phyloP scores from a whole-genome alignment of 2,113 vertebrate genomes.

The Mola mola region DNA sequence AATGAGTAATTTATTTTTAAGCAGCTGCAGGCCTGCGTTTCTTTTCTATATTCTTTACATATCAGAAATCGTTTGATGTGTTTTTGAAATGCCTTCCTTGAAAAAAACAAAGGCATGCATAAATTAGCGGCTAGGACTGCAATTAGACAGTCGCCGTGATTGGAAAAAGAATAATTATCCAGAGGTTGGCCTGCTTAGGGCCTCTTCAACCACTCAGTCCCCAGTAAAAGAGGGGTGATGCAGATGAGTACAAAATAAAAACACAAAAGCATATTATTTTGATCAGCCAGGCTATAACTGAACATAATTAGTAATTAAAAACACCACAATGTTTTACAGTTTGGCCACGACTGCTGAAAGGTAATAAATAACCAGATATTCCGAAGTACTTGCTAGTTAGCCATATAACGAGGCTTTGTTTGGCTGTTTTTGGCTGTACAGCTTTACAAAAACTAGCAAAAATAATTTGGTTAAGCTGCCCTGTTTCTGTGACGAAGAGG shows the following conservation, averaged over 20 bases:
- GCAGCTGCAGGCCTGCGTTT: slow-evolving; percentile 59
- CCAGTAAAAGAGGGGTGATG: slow-evolving; percentile 10
- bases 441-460: too few species aligned
- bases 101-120: slow-evolving; percentile 82
- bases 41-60: slow-evolving; percentile 73
- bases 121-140: slow-evolving; percentile 76
- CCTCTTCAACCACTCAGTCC: slow-evolving; percentile 54
- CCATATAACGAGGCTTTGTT: too few species aligned
- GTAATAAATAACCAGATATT: neutral
- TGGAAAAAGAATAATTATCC: slow-evolving; percentile 79
- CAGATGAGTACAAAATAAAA: slow-evolving; percentile 22
- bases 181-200: slow-evolving; percentile 68
- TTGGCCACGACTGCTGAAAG: slow-evolving; percentile 32
- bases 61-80: slow-evolving; percentile 80
- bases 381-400: too few species aligned
- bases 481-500: too few species aligned
- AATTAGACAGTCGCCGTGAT: slow-evolving; percentile 80
- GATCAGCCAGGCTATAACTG: slow-evolving; percentile 42
- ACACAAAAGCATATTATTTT: slow-evolving; percentile 47
- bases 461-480: too few species aligned
- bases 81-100: slow-evolving; percentile 75
- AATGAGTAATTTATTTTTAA: slow-evolving; percentile 81
- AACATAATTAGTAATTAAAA: slow-evolving; percentile 57
- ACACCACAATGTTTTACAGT: slow-evolving; percentile 32
- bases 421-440: too few species aligned